phyloP scores from a whole-genome alignment of 2,113 vertebrate species.

The Phrynosoma blainvillii region DNA sequence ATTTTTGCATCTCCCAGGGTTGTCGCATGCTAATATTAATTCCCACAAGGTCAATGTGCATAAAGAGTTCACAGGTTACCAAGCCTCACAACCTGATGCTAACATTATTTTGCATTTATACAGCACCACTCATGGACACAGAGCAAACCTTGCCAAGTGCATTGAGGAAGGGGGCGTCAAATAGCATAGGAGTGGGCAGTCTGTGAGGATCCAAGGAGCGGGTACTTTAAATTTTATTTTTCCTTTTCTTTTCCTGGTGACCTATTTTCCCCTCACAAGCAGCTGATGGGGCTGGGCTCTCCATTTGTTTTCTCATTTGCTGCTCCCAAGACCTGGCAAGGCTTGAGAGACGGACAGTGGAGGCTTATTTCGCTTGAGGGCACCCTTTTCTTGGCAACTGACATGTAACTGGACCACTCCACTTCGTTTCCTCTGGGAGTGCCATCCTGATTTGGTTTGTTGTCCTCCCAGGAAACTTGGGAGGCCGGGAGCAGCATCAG shows the following conservation, averaged over 20 bases:
- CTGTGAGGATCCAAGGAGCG: not conserved
- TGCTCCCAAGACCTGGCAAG: not conserved
- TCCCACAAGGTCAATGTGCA: not conserved
- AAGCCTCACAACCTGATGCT: not conserved
- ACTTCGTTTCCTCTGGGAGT: not conserved
- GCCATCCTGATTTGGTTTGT: not conserved
- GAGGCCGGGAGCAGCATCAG: not conserved
- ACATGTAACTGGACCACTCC: too few relatives aligned
- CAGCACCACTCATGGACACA: not conserved
- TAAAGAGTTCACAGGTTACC: not conserved
- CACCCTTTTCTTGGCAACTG: not conserved
- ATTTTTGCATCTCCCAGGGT: not conserved
- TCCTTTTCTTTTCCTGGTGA: not conserved
- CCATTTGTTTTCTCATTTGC: not conserved
- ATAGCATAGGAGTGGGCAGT: too few relatives aligned
- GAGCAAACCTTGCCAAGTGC: too few relatives aligned
- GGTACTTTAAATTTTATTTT: not conserved
- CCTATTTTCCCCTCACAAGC: not conserved
- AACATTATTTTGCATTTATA: not conserved
- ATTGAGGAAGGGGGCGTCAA: too few relatives aligned
- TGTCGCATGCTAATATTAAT: not conserved
- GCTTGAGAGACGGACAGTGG: not conserved
- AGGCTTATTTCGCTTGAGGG: slow-evolving; percentile 22
- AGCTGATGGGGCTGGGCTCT: not conserved
- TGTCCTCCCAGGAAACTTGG: not conserved